Evolutionary conservation across 2,113 vertebrate species (phyloP).

Genomic region (Podilymbus podiceps): DNA sequence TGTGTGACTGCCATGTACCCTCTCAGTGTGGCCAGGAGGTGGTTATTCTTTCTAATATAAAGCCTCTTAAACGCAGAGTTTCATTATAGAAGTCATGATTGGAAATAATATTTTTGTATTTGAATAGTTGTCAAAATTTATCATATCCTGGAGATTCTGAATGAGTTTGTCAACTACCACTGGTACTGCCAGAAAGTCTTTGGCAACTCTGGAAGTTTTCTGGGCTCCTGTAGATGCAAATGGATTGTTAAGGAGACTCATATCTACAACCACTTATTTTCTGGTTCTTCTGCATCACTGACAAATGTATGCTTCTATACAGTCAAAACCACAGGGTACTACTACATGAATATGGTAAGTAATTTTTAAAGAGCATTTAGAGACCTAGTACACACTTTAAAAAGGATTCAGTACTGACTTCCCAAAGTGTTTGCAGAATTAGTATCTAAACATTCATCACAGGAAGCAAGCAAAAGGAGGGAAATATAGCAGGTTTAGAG

Average conservation of each 20-base stretch:
- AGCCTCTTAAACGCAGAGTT: background rate
- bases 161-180: background rate
- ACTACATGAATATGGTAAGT: background rate
- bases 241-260: background rate
- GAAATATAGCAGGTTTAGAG: background rate
- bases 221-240: background rate
- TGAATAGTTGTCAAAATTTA: background rate
- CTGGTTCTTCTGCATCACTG: background rate
- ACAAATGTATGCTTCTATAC: background rate
- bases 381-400: background rate
- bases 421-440: background rate
- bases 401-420: background rate
- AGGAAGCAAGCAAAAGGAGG: background rate
- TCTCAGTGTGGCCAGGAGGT: background rate
- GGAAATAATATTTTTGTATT: background rate
- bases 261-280: background rate
- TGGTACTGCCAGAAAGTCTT: background rate
- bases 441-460: background rate
- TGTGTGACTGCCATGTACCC: too few relatives aligned
- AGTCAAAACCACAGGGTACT: background rate
- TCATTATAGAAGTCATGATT: background rate
- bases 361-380: background rate
- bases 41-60: background rate
- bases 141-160: background rate
- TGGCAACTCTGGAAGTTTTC: background rate